phyloP scores from a whole-genome alignment of 2,888 invertebrate species.

The Dolichopus griseipennis region DNA sequence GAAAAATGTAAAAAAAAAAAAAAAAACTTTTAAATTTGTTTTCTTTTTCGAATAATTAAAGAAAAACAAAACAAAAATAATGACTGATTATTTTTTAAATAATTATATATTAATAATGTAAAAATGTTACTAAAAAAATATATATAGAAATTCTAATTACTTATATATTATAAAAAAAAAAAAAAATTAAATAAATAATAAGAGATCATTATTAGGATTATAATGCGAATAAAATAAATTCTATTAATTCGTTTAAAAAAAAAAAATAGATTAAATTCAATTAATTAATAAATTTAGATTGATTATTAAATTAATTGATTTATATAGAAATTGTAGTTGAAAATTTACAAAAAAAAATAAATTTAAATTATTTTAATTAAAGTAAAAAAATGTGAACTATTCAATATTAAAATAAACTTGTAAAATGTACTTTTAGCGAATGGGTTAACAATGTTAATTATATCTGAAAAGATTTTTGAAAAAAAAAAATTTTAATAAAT shows the following conservation, averaged over 20 bases:
- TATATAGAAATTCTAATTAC: not conserved
- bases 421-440: no score
- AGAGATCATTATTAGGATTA: not conserved
- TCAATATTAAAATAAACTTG: no score
- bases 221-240: no score
- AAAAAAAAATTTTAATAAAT: no score
- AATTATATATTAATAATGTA: not conserved
- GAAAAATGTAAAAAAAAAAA: not conserved
- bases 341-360: not conserved
- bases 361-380: no score
- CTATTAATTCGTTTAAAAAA: not conserved
- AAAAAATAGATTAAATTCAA: no score
- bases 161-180: not conserved
- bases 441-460: no score
- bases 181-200: not conserved
- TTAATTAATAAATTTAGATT: not conserved
- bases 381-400: no score
- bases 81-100: slow-evolving; percentile 4
- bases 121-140: not conserved
- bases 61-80: not conserved
- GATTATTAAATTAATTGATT: not conserved
- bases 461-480: no score
- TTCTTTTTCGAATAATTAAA: not conserved
- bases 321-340: slow-evolving; percentile 3
- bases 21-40: not conserved